Percentiles rank a stretch among this genome's conserved stretches.
Conservation (phyloP, 2,113 vertebrate species). For the Mola mola region DNA sequence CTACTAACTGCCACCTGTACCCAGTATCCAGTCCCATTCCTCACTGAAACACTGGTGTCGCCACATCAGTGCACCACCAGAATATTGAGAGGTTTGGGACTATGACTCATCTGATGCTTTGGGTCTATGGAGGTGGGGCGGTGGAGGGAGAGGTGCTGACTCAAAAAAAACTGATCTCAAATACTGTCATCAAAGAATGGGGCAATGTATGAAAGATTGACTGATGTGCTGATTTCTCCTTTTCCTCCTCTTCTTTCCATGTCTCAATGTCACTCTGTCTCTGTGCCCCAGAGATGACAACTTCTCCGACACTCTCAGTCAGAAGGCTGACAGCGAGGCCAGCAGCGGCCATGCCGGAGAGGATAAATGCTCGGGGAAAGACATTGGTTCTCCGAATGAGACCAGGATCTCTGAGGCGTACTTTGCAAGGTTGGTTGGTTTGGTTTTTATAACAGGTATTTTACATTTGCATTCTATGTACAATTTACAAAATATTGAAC, state of each 20-base stretch:
- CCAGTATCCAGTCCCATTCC: constrained; percentile 29
- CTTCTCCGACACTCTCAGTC: constrained; percentile 97
- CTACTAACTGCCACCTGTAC: constrained; percentile 51
- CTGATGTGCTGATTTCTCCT: constrained; percentile 42
- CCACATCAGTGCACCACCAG: constrained; percentile 29
- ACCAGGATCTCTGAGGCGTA: constrained; percentile 87
- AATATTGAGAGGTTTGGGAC: constrained; percentile 35
- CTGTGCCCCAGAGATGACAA: constrained; percentile 89
- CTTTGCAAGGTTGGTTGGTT: constrained; percentile 84
- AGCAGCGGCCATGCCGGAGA: constrained; percentile 94
- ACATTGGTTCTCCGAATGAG: constrained; percentile 90
- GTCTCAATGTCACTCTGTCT: constrained; percentile 41
- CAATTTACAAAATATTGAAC: background rate
- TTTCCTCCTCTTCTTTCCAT: constrained; percentile 27
- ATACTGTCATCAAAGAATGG: constrained; percentile 33
- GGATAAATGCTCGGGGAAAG: constrained; percentile 93
- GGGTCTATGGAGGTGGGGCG: constrained; percentile 30
- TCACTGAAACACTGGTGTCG: constrained; percentile 33
- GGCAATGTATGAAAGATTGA: constrained; percentile 21
- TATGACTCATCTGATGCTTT: constrained; percentile 62
- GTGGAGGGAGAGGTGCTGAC: constrained; percentile 45
- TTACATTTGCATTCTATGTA: background rate
- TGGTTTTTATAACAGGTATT: no score
- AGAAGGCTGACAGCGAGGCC: constrained; percentile 96
- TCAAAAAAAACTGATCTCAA: constrained; percentile 51